These are phyloP conservation scores for Pygoscelis antarcticus DNA, from an alignment of 2,113 vertebrate genomes.

Conservation along the genomic window DNA sequence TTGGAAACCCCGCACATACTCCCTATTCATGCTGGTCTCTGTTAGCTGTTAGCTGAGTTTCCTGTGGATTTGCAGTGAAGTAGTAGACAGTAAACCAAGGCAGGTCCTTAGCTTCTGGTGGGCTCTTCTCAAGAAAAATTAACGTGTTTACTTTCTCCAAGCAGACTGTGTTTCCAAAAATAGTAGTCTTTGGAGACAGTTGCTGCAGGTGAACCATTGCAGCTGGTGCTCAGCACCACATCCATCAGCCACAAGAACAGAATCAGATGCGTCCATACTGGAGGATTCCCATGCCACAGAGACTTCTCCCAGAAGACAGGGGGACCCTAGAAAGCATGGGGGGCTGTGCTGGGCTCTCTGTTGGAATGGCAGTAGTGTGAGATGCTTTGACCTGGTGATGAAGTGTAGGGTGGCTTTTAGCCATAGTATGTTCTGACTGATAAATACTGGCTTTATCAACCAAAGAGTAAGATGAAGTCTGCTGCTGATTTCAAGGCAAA, in stretches of 20 bases:
- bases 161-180: not conserved
- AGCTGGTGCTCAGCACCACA: not conserved
- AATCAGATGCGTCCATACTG: not conserved
- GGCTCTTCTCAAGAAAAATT: not conserved
- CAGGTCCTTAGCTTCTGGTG: not conserved
- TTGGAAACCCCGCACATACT: not conserved
- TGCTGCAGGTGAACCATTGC: not conserved
- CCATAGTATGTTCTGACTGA: not conserved
- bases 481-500: not conserved
- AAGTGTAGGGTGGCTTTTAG: not conserved
- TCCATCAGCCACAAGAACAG: not conserved
- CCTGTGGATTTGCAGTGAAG: not conserved
- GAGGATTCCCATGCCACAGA: not conserved
- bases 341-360: rapidly evolving
- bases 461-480: not conserved
- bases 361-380: not conserved
- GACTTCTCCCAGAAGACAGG: not conserved
- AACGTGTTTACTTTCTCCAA: not conserved
- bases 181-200: not conserved
- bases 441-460: not conserved
- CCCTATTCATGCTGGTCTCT: not conserved
- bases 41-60: not conserved
- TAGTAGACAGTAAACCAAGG: not conserved
- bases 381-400: not conserved
- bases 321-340: not conserved